A percentile compares a stretch with the other conserved stretches of the same genome.
phyloP scores from a whole-genome alignment of 2,113 vertebrate species.

The Pristiophorus japonicus region DNA sequence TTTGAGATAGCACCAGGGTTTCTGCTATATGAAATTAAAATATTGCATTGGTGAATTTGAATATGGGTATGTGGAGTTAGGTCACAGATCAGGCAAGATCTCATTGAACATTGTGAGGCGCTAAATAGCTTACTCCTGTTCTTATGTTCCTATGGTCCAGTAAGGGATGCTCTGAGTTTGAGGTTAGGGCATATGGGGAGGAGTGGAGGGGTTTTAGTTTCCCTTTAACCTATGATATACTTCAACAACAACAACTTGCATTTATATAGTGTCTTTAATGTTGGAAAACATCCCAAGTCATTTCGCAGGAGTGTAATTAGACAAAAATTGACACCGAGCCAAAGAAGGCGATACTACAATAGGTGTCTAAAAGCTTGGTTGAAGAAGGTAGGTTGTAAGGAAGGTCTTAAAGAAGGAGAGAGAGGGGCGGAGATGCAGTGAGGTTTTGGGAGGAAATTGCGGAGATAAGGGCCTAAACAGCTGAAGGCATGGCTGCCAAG shows the following conservation, averaged over 20 bases:
- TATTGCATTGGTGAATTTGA: too few species aligned
- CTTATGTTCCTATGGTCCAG: too few species aligned
- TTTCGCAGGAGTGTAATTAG: neutral
- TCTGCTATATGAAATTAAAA: too few species aligned
- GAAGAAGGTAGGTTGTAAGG: neutral
- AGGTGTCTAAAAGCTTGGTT: neutral
- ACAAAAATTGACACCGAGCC: neutral
- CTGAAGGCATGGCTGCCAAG: too few species aligned
- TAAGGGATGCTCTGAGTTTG: too few species aligned
- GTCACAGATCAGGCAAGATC: too few species aligned
- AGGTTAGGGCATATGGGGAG: neutral
- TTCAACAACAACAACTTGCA: neutral
- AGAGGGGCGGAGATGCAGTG: neutral
- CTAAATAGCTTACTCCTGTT: too few species aligned
- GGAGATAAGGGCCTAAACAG: too few species aligned
- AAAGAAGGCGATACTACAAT: neutral
- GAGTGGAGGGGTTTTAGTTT: neutral
- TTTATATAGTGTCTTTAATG: neutral
- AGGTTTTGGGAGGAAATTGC: neutral
- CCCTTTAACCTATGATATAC: neutral
- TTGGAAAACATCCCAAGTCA: neutral
- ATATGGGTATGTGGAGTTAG: too few species aligned
- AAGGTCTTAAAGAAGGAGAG: neutral
- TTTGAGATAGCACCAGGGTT: too few species aligned
- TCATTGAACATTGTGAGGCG: too few species aligned